phyloP scores from a whole-genome alignment of 1,140 invertebrate species.

The Pseudobourletiella spinata region DNA sequence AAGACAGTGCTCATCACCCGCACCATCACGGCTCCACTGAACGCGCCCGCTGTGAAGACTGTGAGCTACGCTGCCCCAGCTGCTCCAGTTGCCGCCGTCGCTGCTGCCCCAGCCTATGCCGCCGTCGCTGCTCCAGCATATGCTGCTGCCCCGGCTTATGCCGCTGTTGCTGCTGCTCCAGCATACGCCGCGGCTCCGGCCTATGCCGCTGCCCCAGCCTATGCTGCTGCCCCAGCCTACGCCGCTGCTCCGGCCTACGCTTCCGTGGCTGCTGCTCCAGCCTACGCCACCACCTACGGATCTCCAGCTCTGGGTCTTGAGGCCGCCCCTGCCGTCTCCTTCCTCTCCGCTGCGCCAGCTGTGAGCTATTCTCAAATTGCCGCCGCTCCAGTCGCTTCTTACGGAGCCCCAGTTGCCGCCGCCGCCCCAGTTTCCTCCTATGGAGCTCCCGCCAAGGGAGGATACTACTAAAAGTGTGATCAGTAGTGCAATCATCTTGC shows the following conservation, averaged over 20 bases:
- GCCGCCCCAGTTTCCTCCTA: neutral
- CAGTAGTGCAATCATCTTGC: no score
- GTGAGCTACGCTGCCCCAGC: constrained; percentile 21
- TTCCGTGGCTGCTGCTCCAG: neutral
- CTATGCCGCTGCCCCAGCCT: no score
- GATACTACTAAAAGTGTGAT: neutral
- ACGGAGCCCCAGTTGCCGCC: no score
- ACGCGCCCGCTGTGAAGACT: constrained; percentile 22
- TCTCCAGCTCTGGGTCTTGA: neutral
- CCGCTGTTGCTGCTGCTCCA: neutral
- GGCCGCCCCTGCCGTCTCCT: neutral
- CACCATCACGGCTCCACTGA: constrained; percentile 29
- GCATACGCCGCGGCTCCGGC: no score
- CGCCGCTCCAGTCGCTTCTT: no score
- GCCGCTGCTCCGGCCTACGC: no score
- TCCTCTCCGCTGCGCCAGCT: no score
- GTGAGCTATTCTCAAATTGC: no score
- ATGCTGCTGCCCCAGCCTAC: no score
- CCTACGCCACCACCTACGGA: neutral
- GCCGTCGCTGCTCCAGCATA: no score
- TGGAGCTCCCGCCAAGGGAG: neutral
- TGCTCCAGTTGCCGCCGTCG: constrained; percentile 11
- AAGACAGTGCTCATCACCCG: constrained; percentile 32
- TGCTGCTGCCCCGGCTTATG: no score
- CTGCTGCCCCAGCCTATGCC: no score